These are phyloP conservation scores for Drosophila orosa DNA, from an alignment of 1,140 invertebrate genomes.

Conservation along the genomic window DNA sequence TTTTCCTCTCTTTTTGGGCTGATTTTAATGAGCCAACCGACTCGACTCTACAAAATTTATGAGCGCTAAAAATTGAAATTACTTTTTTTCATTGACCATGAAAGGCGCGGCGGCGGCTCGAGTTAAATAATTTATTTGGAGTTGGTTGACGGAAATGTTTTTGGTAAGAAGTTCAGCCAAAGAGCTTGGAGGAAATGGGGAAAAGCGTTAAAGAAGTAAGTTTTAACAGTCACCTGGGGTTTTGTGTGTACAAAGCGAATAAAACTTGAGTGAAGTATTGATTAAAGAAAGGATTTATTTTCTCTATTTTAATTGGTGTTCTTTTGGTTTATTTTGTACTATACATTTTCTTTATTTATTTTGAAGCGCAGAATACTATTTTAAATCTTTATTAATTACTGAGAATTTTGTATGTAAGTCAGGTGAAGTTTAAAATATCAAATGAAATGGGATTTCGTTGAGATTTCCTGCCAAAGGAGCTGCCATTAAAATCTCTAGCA, in stretches of 20 bases:
- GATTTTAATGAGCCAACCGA: conserved; percentile 63
- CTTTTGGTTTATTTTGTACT: neutral
- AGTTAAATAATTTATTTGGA: conserved; percentile 41
- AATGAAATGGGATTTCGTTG: neutral
- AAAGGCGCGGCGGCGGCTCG: conserved; percentile 30
- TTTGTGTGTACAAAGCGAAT: neutral
- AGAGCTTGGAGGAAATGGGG: neutral
- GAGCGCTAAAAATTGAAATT: conserved; percentile 76
- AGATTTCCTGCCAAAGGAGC: neutral
- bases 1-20: conserved; percentile 19
- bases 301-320: neutral
- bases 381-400: neutral
- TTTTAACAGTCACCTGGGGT: conserved; percentile 11
- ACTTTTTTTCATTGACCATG: conserved; percentile 59
- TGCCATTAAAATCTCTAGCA: neutral
- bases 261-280: neutral
- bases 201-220: neutral
- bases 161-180: conserved; percentile 6
- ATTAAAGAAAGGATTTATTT: neutral
- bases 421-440: neutral
- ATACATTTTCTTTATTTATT: neutral
- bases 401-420: too few relatives aligned
- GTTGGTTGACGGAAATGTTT: conserved; percentile 27
- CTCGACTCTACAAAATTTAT: conserved; percentile 69
- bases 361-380: neutral